phyloP scores from a whole-genome alignment of 2,888 invertebrate genomes.

The Lordiphosa fenestrarum region DNA sequence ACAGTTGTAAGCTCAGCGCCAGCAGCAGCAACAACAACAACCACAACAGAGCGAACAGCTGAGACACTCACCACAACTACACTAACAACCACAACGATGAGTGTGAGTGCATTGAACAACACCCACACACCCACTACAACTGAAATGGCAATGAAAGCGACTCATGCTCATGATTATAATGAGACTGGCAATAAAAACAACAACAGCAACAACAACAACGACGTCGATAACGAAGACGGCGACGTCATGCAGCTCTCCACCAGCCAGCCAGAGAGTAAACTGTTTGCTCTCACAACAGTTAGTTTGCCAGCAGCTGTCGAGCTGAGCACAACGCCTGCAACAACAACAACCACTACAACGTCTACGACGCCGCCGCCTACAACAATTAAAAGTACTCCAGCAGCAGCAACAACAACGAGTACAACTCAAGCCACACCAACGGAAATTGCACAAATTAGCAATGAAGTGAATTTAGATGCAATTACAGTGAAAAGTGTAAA shows the following conservation, averaged over 20 bases:
- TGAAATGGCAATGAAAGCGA: constrained; percentile 54
- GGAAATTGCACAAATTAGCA: constrained; percentile 72
- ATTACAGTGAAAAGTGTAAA: constrained; percentile 41
- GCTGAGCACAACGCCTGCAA: constrained; percentile 34
- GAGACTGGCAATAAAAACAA: constrained; percentile 45
- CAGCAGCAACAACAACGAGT: constrained; percentile 29
- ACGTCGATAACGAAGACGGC: constrained; percentile 3
- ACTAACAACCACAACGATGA: no score
- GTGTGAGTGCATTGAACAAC: constrained; percentile 4
- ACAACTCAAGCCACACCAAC: constrained; percentile 36
- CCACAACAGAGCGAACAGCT: constrained; percentile 31
- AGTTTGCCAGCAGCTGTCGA: constrained; percentile 68
- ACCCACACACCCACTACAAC: constrained; percentile 27
- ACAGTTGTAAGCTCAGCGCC: not conserved
- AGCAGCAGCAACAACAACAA: constrained; percentile 4
- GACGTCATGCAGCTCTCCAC: constrained; percentile 8
- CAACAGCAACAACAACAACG: constrained; percentile 25
- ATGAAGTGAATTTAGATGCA: constrained; percentile 67
- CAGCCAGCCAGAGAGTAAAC: constrained; percentile 2
- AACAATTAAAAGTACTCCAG: constrained; percentile 16
- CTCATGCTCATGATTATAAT: constrained; percentile 41
- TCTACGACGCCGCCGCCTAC: constrained; percentile 16
- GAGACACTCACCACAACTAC: constrained; percentile 3
- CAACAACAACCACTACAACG: constrained; percentile 13
- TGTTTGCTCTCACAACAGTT: constrained; percentile 43